These are phyloP conservation scores for Circaetus gallicus DNA, from an alignment of 2,113 vertebrate genomes.

Conservation along the genomic window DNA sequence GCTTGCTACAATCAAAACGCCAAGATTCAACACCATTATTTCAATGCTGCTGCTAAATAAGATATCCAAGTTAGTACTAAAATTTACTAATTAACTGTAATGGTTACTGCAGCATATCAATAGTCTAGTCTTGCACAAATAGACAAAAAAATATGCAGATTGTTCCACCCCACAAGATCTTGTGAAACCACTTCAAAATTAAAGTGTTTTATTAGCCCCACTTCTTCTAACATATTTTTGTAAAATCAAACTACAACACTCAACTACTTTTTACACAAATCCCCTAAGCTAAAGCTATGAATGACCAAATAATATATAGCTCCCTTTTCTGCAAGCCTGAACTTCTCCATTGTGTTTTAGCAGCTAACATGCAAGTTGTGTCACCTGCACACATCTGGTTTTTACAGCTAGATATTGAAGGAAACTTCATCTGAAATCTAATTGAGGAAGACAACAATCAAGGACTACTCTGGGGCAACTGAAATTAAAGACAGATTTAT, in stretches of 20 bases:
- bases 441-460: not conserved
- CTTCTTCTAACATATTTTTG: not conserved
- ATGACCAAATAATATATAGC: not conserved
- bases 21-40: not conserved
- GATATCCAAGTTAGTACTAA: not conserved
- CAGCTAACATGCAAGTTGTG: not conserved
- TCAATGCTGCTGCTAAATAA: not conserved
- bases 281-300: not conserved
- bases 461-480: not conserved
- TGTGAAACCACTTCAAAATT: not conserved
- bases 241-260: not conserved
- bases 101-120: not conserved
- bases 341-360: not conserved
- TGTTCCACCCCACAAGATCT: not conserved
- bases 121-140: not conserved
- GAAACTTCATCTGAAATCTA: not conserved
- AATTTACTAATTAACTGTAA: not conserved
- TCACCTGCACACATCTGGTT: not conserved
- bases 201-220: not conserved
- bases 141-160: not conserved
- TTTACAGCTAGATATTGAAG: not conserved
- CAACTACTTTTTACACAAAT: not conserved
- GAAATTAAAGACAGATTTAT: not conserved
- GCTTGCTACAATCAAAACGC: not conserved
- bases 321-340: not conserved